phyloP scores from a whole-genome alignment of 1,140 invertebrate species.

The roundworm (Caenorhabditis elegans) region DNA sequence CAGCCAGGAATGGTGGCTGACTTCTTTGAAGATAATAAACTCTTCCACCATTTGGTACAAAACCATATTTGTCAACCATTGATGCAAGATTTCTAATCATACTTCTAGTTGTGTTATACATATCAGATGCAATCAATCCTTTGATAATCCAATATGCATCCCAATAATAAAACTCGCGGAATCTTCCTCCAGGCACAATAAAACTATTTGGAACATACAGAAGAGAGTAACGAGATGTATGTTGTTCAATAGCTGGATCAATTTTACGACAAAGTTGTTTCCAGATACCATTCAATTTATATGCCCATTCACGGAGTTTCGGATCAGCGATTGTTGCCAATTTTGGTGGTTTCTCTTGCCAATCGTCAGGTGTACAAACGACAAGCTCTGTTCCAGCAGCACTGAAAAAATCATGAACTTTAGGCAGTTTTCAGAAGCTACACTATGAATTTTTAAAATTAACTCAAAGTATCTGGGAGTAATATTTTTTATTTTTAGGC shows the following conservation, averaged over 20 bases:
- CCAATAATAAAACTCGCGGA: conserved; percentile 85
- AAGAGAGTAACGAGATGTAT: conserved; percentile 72
- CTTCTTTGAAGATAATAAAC: conserved; percentile 82
- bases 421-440: no score
- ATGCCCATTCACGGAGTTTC: conserved; percentile 70
- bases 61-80: conserved; percentile 70
- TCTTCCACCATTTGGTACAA: conserved; percentile 85
- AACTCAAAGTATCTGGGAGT: no score
- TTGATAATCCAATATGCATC: conserved; percentile 90
- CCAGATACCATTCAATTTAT: conserved; percentile 75
- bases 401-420: no score
- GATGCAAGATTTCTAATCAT: conserved; percentile 72
- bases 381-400: conserved; percentile 65
- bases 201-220: conserved; percentile 84
- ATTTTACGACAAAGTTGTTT: conserved; percentile 75
- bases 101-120: conserved; percentile 76
- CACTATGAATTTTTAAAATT: no score
- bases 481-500: no score
- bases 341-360: conserved; percentile 53
- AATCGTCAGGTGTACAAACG: conserved; percentile 56
- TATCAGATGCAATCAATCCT: conserved; percentile 46
- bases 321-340: conserved; percentile 74
- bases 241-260: conserved; percentile 64
- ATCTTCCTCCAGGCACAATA: conserved; percentile 86
- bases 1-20: conserved; percentile 81